Base-by-base conservation (phyloP, 2,113 vertebrate species). In the Burhinus oedicnemus region DNA sequence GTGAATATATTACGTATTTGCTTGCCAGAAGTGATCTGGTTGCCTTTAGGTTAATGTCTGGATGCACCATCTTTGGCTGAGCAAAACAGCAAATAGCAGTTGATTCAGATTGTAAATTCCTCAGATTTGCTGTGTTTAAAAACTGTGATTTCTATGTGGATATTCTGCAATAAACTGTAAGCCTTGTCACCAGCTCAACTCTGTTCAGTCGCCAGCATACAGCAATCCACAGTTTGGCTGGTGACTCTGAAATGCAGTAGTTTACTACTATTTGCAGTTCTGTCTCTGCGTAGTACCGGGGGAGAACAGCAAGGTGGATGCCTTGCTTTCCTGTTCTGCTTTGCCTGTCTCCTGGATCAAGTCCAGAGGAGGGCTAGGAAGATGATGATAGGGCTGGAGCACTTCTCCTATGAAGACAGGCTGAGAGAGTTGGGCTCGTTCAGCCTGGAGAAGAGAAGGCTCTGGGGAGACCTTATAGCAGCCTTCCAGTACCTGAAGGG, bases 101-200 rank as follows among this genome's bases (percentile, higher is more conserved):
- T 49, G 47, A 20, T 70, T 81, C 29, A 23, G 49, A 40, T 81
- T 36, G 51, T 82, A 58, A 70, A 90, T 76, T 81, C 23, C 62
- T 47, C 29, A 47, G 29, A 64, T 62, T 70, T 65, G 17, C 29
- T 52, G 27, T n/a, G 68, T 52, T 69, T 38, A 44, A 54, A 69
- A 51, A 21, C 3, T 6, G 18, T 36, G 40, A 51, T 62, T 23
- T 42, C 40, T 36, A 4, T 0, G 0, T 55, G 36, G 55, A 6
- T 40, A 11, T 60, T 69, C 55, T 61, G 57, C 15, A 10, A 3
- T 4, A 75, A 83, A 38, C 30, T 1, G 2, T 45, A 45, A 87
- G 5, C 26, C 21, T 54, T 68, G 21, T 75, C 47, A 30, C 4
- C 47, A 55, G 34, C 21, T 40, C 58, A 42, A n/a, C n/a, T n/a